Evolutionary conservation across 2,113 vertebrate genomes (phyloP), one percentile per base, ranked within the genome.

Genomic region (Halichoeres trimaculatus): DNA sequence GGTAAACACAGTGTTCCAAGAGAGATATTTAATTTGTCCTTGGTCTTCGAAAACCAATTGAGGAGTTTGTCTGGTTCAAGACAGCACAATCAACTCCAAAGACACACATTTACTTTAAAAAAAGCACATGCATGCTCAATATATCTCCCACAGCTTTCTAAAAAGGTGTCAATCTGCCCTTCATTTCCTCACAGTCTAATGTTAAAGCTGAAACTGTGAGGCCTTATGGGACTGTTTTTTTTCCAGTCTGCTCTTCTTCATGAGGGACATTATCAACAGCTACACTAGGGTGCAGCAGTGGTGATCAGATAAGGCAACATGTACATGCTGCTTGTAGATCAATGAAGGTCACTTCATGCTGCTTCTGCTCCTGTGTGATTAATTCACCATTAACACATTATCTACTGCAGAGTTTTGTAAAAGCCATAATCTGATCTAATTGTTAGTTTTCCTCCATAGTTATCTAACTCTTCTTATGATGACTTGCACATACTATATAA

Each of bases 291-390:
- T 76, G 63, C 20, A 54, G 60, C 63, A 70, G 70, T 22, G 12
- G 34, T 61, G 66, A 78, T 84, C 80, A 80, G 89, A 89, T 82
- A 85, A 87, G 80, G 54, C 35, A 50, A 48, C 48, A 71, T 71
- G 53, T 75, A 35, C 45, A 63, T 1, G 30, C 40, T 53, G 45
- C 67, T 80, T 2, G 3, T 55, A 81, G 85, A 81, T 85, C 67
- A 71, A 66, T 88, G 83, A 82, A 83, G 76, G 83, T 88, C 86
- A 82, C 53, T 60, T 56, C 19, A 22, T 30, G 16, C 20, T 36
- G 11, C 26, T 7, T 60, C 55, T 61, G 68, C 7, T 58, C 56
- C 36, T 24, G 16, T 5, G 9, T 48, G 10, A 54, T 63, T 16
- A 57, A 47, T 61, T 51, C 60, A 81, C 19, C 23, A 55, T 11